Base-by-base conservation (phyloP, 2,797 vertebrate species). In the Megalops cyprinoides region DNA sequence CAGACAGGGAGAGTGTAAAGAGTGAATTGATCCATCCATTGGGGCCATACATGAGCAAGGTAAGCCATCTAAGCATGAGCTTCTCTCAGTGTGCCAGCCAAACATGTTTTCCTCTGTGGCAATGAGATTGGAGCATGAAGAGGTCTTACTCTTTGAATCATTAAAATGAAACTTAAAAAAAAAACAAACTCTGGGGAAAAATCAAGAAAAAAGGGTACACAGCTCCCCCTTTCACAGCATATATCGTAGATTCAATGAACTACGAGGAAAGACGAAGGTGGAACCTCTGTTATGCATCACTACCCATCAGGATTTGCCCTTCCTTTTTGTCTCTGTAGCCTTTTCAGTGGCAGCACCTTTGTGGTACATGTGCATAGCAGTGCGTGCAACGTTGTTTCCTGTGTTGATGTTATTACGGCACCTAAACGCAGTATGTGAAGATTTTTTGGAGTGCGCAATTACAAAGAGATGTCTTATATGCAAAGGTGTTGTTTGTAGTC, bases 331-430 rank as follows among this genome's bases (percentile, higher is more conserved):
- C 55, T 23, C 67, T 71, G 1, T 12, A 42, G 7, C 23, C 34
- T 23, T 15, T 51, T 60, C 18, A 23, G 25, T 46, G n/a, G 34
- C 4, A 73, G n/a, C 67, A 18, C 65, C 28, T 60, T 56, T 42
- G 44, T 58, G 31, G 39, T 44, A 80, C 28, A 37, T 1, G 74
- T 48, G 79, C 31, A 53, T 25, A 69, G 15, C 62, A 48, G 51
- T 18, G 20, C 25, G 23, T 55, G 12, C 51, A 14, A 18, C 49
- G 44, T 44, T 6, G 8, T 31, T 25, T 80, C 42, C 55, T 62
- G 53, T 60, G 71, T 80, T 56, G 60, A 48, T 44, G 37, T 74
- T 55, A 25, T 60, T 74, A 74, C 53, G 39, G 71, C 56, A 58
- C 71, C 31, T 37, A 10, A 20, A 44, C 5, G 44, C 39, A 23